Conservation (phyloP, 2,797 vertebrate genomes). For the Anguilla anguilla region DNA sequence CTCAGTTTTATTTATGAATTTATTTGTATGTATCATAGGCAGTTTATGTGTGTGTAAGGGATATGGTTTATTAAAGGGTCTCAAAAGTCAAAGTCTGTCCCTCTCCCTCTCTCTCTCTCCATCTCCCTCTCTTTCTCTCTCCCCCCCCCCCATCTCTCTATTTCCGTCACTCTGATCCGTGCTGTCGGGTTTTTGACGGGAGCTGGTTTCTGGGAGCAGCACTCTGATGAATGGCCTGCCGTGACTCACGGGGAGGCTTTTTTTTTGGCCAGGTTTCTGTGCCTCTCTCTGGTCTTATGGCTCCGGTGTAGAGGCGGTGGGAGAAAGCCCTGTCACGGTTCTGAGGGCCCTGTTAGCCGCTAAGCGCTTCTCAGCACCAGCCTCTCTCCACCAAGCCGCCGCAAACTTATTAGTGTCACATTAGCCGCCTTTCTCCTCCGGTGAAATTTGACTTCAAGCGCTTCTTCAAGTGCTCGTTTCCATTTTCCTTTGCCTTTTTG, state of each 20-base stretch:
- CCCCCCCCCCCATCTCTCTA: neutral
- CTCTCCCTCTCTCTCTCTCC: neutral
- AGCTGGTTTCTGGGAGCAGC: neutral
- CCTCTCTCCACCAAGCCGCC: neutral
- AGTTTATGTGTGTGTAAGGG: too few species aligned
- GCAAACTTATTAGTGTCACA: neutral
- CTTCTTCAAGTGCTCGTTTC: neutral
- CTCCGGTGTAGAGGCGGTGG: conserved; percentile 33
- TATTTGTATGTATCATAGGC: too few species aligned
- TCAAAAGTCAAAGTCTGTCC: neutral
- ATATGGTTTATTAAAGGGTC: neutral
- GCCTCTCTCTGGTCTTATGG: neutral
- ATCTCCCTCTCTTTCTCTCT: too few species aligned
- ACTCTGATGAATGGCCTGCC: neutral
- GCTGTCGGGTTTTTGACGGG: neutral
- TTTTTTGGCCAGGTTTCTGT: conserved; percentile 26
- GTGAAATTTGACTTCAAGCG: conserved; percentile 6
- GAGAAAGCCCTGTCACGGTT: conserved; percentile 34
- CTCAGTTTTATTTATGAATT: neutral
- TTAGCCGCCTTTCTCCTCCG: neutral
- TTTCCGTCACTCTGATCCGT: neutral
- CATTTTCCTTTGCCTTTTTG: neutral
- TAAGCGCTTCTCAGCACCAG: conserved; percentile 48
- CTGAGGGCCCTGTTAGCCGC: conserved; percentile 55
- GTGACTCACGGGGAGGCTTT: neutral